A percentile compares a stretch with the other conserved stretches of the same genome.
phyloP scores from a whole-genome alignment of 1,140 invertebrate genomes.

The Branchinecta lindahli region DNA sequence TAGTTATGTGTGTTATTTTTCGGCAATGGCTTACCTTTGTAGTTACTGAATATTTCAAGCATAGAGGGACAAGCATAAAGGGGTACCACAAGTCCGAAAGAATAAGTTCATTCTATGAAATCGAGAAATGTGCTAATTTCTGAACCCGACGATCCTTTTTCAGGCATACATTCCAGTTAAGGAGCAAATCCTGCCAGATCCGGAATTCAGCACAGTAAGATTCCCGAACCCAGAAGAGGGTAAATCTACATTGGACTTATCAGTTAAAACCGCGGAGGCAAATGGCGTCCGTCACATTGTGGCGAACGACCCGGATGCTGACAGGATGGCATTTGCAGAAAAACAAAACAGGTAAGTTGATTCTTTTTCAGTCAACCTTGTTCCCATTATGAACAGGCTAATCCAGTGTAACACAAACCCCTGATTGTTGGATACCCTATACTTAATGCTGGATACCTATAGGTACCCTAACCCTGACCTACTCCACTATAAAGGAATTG shows the following conservation, averaged over 20 bases:
- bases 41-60: too few species aligned
- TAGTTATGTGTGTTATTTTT: too few species aligned
- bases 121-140: too few species aligned
- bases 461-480: too few species aligned
- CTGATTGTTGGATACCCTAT: too few species aligned
- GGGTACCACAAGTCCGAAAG: too few species aligned
- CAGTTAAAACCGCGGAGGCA: constrained; percentile 64
- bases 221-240: constrained; percentile 99
- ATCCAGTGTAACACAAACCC: neutral
- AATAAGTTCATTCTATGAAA: too few species aligned
- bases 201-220: constrained; percentile 89
- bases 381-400: neutral
- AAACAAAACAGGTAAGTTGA: constrained; percentile 37
- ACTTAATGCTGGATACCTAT: neutral
- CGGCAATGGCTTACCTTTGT: too few species aligned
- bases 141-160: constrained; percentile 12
- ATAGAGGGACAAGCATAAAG: too few species aligned
- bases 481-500: too few species aligned
- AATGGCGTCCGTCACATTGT: constrained; percentile 58
- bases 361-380: constrained; percentile 17
- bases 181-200: constrained; percentile 76
- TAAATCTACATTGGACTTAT: constrained; percentile 66
- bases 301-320: constrained; percentile 97
- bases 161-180: constrained; percentile 56
- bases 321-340: constrained; percentile 84